Conservation (phyloP, 2,888 invertebrate species). For the Elaeidobius kamerunicus region DNA sequence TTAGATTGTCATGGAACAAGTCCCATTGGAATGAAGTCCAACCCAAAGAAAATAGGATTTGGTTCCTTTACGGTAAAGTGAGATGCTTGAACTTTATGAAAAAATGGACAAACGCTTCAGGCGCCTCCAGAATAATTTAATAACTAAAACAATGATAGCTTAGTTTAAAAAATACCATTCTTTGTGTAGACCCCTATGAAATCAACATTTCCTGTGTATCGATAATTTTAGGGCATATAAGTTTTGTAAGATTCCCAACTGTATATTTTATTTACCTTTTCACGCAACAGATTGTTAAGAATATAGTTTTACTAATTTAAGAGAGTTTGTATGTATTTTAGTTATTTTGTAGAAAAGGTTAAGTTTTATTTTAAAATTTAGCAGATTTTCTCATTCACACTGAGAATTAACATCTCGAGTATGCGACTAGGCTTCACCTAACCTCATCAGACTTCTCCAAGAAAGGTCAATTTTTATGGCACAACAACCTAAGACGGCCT, state of each 20-base stretch:
- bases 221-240: neutral
- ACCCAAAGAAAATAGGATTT: neutral
- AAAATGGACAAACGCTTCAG: neutral
- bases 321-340: too few species aligned
- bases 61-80: slow-evolving; percentile 12
- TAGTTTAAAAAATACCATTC: neutral
- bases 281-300: slow-evolving; percentile 10
- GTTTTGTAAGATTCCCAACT: slow-evolving; percentile 1
- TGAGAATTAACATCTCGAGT: too few species aligned
- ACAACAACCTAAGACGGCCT: too few species aligned
- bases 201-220: neutral
- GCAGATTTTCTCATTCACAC: too few species aligned
- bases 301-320: too few species aligned
- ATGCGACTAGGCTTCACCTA: too few species aligned
- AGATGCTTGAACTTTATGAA: neutral
- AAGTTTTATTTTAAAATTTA: too few species aligned
- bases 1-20: slow-evolving; percentile 71
- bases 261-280: slow-evolving; percentile 6
- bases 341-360: too few species aligned
- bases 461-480: too few species aligned
- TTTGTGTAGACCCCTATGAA: neutral
- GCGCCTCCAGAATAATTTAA: too few species aligned
- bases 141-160: too few species aligned
- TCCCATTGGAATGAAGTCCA: slow-evolving; percentile 62
- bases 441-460: too few species aligned